Evolutionary conservation across 2,888 invertebrate species (phyloP).

Genomic region (Hartigia nigra): DNA sequence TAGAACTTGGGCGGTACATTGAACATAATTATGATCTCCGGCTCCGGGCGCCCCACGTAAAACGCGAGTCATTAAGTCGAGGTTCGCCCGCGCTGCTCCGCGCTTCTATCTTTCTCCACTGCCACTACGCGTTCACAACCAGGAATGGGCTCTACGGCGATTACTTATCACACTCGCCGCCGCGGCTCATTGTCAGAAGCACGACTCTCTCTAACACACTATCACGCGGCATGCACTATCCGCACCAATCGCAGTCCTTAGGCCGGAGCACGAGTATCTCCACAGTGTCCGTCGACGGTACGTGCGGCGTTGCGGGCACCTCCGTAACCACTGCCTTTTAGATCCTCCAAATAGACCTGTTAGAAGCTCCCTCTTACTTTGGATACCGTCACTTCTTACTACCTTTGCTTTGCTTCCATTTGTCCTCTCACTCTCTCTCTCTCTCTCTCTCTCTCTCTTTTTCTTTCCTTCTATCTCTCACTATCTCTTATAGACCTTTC

Average conservation of each 20-base stretch:
- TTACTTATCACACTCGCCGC: constrained; percentile 60
- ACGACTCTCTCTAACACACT: constrained; percentile 33
- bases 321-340: constrained; percentile 21
- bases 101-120: constrained; percentile 54
- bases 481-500: constrained; percentile 10
- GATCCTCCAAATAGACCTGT: constrained; percentile 7
- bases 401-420: neutral
- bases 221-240: neutral
- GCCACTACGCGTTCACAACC: constrained; percentile 49
- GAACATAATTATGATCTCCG: constrained; percentile 80
- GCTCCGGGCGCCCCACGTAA: constrained; percentile 51
- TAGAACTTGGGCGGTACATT: constrained; percentile 92
- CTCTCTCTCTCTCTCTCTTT: constrained; percentile 10
- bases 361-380: neutral
- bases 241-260: neutral
- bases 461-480: constrained; percentile 10
- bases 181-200: constrained; percentile 61
- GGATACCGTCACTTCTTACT: neutral
- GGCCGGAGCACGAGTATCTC: neutral
- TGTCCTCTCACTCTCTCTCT: neutral
- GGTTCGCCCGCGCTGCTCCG: constrained; percentile 35
- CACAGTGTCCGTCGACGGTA: constrained; percentile 11
- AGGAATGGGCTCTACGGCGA: constrained; percentile 36
- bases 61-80: constrained; percentile 57
- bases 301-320: constrained; percentile 25